phyloP scores from a whole-genome alignment of 2,797 vertebrate species.

The Spondyliosoma cantharus region DNA sequence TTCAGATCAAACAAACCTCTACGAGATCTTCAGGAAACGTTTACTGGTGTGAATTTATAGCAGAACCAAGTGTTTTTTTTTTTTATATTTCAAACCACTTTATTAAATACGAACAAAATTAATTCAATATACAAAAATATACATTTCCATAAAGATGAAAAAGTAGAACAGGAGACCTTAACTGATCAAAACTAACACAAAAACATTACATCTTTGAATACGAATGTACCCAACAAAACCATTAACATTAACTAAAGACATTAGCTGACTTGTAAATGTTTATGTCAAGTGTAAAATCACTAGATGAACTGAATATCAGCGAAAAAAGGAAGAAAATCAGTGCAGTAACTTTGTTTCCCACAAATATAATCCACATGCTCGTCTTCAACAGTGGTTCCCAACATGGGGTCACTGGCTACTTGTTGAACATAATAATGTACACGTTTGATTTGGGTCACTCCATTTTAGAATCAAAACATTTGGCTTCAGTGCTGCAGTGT shows the following conservation, averaged over 20 bases:
- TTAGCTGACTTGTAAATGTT: background rate
- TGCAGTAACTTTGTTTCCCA: background rate
- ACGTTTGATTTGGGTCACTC: background rate
- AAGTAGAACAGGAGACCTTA: background rate
- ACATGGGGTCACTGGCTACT: no score
- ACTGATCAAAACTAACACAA: background rate
- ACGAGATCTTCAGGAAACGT: background rate
- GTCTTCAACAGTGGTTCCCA: background rate
- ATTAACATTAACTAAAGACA: background rate
- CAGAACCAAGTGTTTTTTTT: background rate
- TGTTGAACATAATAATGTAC: background rate
- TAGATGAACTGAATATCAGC: background rate
- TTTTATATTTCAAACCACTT: background rate
- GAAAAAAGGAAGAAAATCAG: background rate
- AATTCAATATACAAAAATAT: background rate
- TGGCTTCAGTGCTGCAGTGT: background rate
- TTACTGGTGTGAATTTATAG: background rate
- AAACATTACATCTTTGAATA: background rate
- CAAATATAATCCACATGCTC: no score
- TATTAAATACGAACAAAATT: conserved; percentile 8
- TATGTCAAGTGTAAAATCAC: background rate
- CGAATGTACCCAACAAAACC: background rate
- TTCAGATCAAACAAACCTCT: background rate
- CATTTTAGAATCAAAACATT: no score
- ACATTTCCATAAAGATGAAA: background rate